Evolutionary conservation across 2,113 vertebrate species (phyloP).

Genomic region (Mionectes macconnelli): DNA sequence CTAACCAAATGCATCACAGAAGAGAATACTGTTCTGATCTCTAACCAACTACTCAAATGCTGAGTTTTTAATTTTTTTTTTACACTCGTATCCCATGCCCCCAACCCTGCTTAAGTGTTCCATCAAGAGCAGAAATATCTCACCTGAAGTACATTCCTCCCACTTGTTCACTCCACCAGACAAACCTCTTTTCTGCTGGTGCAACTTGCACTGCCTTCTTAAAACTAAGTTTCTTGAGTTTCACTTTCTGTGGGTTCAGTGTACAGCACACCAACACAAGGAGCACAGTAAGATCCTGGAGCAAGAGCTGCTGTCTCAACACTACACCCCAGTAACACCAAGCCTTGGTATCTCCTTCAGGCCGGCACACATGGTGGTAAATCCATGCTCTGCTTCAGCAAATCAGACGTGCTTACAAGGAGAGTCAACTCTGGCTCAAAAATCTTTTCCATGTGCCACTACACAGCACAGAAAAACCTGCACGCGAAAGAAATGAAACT

Average conservation of each 20-base stretch:
- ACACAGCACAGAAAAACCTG: neutral
- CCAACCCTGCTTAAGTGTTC: neutral
- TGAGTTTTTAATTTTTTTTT: neutral
- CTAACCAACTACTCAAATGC: neutral
- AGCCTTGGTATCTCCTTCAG: neutral
- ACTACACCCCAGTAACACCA: neutral
- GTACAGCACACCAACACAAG: fast-evolving
- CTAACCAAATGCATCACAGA: neutral
- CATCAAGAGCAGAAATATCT: neutral
- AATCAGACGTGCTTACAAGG: neutral
- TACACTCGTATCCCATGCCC: neutral
- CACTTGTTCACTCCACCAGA: neutral
- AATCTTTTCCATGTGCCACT: neutral
- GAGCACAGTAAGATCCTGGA: neutral
- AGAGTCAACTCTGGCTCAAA: neutral
- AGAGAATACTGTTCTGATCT: neutral
- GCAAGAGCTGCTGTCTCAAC: neutral
- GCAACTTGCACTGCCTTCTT: neutral
- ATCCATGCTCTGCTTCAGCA: neutral
- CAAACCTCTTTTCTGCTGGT: neutral
- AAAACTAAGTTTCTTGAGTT: neutral
- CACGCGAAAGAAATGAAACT: neutral
- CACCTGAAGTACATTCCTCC: neutral
- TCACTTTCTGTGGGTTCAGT: neutral
- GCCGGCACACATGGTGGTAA: neutral